Base-by-base conservation (phyloP, 2,888 invertebrate genomes). In the Alitta virens region DNA sequence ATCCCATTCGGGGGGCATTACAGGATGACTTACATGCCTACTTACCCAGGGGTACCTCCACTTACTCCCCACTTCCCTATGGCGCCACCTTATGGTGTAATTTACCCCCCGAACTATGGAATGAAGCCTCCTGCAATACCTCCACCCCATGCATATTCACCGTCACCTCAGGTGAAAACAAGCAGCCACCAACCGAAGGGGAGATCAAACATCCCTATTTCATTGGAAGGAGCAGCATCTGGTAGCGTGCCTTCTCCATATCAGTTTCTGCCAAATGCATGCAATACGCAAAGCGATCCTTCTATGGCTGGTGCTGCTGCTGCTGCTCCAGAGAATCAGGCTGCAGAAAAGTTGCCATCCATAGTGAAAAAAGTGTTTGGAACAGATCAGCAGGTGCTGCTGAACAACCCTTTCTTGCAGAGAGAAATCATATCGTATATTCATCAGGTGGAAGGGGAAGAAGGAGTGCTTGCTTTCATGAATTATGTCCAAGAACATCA, bases 251-350 rank as follows among this genome's bases (percentile, higher is more conserved):
- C n/a, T n/a, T 33, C 33, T 33, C 33, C 33, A 7, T 46, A 46
- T 55, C 75, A 76, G 67, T 68, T 78, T 25, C 67, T 78, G 52
- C 77, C 78, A 2, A 77, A 75, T 63, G 77, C 59, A 1, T 57
- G 61, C 57, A 65, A 65, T 40, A 25, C 46, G 23, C n/a, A 43
- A 18, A 42, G 43, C 42, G 38, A 55, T 38, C 21, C 38, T n/a
- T 9, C 55, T 14, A 5, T 7, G n/a, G 46, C 46, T 5, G n/a
- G 18, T 3, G 21, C 18, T 12, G 18, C 46, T n/a, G 5, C 46
- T 18, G 3, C 46, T n/a, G 7, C 3, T 21, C 46, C 46, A 5
- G 18, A 46, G 7, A 9, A 9, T 16, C 9, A 12, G 40, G 16
- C 16, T 9, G 40, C 40, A 9, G 33, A 33, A 12, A 33, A 33